Conservation (phyloP, 2,797 vertebrate genomes). For the Lithobates sylvaticus region DNA sequence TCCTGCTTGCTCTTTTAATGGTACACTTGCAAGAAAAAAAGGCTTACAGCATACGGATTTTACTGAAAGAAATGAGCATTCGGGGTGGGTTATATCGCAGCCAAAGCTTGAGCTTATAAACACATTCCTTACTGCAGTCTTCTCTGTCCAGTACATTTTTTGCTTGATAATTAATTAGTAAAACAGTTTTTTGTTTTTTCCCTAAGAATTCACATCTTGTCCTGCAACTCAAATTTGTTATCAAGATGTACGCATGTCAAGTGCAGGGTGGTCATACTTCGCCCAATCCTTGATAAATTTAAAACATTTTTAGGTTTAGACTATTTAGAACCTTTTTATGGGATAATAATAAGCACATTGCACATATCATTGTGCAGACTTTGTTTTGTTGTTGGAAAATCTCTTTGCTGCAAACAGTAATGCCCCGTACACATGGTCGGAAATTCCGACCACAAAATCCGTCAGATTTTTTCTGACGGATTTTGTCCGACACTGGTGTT, state of each 20-base stretch:
- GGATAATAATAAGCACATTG: too few species aligned
- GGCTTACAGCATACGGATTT: constrained; percentile 60
- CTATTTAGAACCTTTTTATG: too few species aligned
- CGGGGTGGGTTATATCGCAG: constrained; percentile 65
- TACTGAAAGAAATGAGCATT: constrained; percentile 68
- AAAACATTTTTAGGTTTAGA: too few species aligned
- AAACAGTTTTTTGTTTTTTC: constrained; percentile 16
- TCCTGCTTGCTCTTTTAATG: constrained; percentile 84
- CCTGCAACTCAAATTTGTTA: constrained; percentile 51
- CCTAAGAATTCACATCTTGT: background rate
- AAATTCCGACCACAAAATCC: too few species aligned
- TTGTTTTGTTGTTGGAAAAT: too few species aligned
- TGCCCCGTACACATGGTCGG: too few species aligned
- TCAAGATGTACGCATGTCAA: constrained; percentile 31
- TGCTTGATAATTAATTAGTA: constrained; percentile 44
- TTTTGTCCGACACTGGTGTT: too few species aligned
- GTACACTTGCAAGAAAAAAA: constrained; percentile 76
- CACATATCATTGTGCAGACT: too few species aligned
- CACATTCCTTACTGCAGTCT: constrained; percentile 46
- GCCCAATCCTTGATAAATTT: too few species aligned
- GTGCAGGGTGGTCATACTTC: background rate
- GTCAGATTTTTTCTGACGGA: too few species aligned
- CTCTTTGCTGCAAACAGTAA: too few species aligned
- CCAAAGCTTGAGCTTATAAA: constrained; percentile 64
- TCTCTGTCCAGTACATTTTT: constrained; percentile 19